Percentiles rank a stretch among this genome's conserved stretches.
These are phyloP conservation scores for Pseudochaenichthys georgianus DNA, from an alignment of 2,797 vertebrate species.

Conservation along the genomic window DNA sequence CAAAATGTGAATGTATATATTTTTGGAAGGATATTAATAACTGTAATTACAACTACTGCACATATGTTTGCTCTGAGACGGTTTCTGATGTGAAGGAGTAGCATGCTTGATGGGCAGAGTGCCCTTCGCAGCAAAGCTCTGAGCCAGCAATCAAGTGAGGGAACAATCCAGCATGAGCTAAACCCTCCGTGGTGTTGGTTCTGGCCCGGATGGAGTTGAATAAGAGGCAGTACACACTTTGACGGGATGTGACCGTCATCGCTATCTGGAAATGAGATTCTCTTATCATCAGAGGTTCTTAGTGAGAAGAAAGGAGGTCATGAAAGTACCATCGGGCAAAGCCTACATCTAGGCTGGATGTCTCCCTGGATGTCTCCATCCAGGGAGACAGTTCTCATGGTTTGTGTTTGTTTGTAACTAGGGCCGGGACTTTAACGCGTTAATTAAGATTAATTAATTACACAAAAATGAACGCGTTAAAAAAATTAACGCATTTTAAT, in stretches of 20 bases:
- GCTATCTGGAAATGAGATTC: conserved; percentile 32
- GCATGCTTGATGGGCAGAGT: not conserved
- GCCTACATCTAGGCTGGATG: too few species aligned
- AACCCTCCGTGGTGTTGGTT: conserved; percentile 32
- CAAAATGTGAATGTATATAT: not conserved
- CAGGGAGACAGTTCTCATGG: too few species aligned
- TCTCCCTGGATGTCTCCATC: too few species aligned
- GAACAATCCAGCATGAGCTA: conserved; percentile 63
- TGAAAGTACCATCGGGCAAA: conserved; percentile 10
- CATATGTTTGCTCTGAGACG: conserved; percentile 4
- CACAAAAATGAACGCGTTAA: too few species aligned
- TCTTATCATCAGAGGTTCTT: conserved; percentile 20
- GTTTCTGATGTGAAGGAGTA: not conserved
- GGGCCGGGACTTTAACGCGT: too few species aligned
- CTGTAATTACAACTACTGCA: not conserved
- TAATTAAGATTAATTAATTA: too few species aligned
- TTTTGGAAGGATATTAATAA: not conserved
- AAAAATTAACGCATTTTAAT: too few species aligned
- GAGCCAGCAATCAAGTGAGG: conserved; percentile 65
- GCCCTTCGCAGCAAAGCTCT: conserved; percentile 31
- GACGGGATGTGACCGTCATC: conserved; percentile 27
- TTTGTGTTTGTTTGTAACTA: too few species aligned
- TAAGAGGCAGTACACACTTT: conserved; percentile 23
- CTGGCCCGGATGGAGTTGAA: conserved; percentile 11
- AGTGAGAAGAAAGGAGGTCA: not conserved